Percentiles rank a stretch among this genome's conserved stretches.
phyloP scores from a whole-genome alignment of 2,797 vertebrate species.

The Etheostoma nigrum region DNA sequence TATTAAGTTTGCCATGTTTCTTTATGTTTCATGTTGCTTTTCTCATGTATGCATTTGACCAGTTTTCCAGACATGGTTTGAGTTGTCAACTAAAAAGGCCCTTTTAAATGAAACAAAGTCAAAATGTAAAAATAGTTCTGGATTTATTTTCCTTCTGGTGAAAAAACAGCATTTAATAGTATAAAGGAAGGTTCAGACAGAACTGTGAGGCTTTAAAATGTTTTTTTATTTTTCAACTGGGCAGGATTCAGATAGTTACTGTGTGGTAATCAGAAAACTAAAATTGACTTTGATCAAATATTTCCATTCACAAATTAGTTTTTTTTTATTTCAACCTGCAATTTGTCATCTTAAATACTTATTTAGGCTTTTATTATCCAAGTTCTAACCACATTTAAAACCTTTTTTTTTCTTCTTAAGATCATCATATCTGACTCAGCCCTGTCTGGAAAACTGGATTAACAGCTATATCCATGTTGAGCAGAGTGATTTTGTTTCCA shows the following conservation, averaged over 20 bases:
- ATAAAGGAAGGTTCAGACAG: not conserved
- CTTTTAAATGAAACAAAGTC: not conserved
- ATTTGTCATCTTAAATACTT: not conserved
- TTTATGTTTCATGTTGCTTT: conserved; percentile 43
- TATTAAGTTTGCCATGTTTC: conserved; percentile 31
- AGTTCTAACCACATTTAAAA: not conserved
- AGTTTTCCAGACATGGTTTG: conserved; percentile 32
- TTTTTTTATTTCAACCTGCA: conserved; percentile 4
- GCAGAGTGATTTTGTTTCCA: conserved; percentile 34
- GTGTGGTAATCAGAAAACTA: conserved; percentile 7
- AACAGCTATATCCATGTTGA: conserved; percentile 23
- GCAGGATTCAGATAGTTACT: not conserved
- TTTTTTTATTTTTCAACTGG: not conserved
- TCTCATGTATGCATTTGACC: conserved; percentile 10
- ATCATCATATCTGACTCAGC: not conserved
- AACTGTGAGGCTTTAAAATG: not conserved
- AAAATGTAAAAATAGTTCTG: conserved; percentile 1
- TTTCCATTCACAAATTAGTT: not conserved
- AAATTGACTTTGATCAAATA: not conserved
- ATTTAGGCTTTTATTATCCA: not conserved
- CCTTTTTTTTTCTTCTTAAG: no score
- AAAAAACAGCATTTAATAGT: not conserved
- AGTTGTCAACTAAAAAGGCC: not conserved
- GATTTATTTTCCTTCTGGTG: not conserved
- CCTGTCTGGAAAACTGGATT: conserved; percentile 33